Evolutionary conservation across 2,113 vertebrate species (phyloP).

Genomic region (Tor tambroides): DNA sequence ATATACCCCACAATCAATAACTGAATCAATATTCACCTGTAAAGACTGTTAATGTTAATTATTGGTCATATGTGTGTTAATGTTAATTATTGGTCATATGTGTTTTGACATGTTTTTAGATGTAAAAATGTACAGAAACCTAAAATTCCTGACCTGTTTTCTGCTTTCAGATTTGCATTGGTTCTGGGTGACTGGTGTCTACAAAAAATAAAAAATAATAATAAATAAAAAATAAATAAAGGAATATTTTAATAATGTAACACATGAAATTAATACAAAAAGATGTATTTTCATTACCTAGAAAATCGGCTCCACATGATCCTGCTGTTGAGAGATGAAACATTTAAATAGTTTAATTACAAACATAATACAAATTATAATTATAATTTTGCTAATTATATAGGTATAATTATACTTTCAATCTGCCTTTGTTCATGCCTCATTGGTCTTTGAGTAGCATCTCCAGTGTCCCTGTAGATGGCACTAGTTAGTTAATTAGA

Average conservation of each 20-base stretch:
- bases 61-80: too few relatives aligned
- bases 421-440: conserved; percentile 59
- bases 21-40: too few relatives aligned
- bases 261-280: background rate
- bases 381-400: too few relatives aligned
- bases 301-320: conserved; percentile 49
- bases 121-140: too few relatives aligned
- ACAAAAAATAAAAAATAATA: too few relatives aligned
- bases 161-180: background rate
- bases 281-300: background rate
- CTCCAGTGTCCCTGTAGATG: background rate
- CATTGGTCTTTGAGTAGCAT: conserved; percentile 22
- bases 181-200: conserved; percentile 22
- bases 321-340: background rate
- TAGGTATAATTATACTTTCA: background rate
- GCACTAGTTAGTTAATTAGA: background rate
- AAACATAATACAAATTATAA: too few relatives aligned
- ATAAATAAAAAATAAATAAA: background rate
- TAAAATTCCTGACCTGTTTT: background rate
- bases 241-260: background rate
- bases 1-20: too few relatives aligned
- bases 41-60: too few relatives aligned
- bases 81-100: too few relatives aligned
- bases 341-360: background rate
- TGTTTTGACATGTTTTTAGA: too few relatives aligned